Conservation (phyloP, 2,113 vertebrate species). For the Hyperopisus bebe region DNA sequence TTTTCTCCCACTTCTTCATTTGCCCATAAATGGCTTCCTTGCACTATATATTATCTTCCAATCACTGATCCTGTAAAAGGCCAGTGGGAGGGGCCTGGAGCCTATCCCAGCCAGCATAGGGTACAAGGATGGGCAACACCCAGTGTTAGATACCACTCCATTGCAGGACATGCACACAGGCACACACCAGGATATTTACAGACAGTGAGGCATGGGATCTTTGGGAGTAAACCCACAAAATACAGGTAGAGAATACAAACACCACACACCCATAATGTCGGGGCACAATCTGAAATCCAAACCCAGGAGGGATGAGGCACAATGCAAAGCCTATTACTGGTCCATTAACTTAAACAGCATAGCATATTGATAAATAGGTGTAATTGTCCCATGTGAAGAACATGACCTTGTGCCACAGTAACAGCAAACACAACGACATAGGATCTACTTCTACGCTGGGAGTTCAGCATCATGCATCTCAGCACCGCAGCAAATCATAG, state of each 20-base stretch:
- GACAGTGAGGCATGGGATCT: neutral
- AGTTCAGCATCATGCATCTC: neutral
- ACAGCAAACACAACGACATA: neutral
- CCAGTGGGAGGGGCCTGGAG: neutral
- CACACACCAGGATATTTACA: neutral
- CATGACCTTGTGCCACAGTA: neutral
- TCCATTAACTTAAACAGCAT: neutral
- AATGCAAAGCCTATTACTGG: neutral
- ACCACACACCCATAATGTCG: neutral
- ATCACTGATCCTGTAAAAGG: neutral
- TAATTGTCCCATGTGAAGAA: neutral
- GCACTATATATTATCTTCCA: neutral
- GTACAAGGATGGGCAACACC: neutral
- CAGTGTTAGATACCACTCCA: neutral
- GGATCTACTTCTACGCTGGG: neutral
- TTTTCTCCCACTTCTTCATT: neutral
- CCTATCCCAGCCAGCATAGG: neutral
- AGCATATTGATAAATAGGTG: neutral
- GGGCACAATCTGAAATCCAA: neutral
- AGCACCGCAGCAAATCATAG: neutral
- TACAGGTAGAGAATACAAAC: neutral
- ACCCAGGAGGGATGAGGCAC: neutral
- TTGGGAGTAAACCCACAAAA: neutral
- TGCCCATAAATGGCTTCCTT: conserved; percentile 4
- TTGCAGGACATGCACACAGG: neutral